Conservation (phyloP, 2,113 vertebrate species). For the Plecturocebus donacophilus region DNA sequence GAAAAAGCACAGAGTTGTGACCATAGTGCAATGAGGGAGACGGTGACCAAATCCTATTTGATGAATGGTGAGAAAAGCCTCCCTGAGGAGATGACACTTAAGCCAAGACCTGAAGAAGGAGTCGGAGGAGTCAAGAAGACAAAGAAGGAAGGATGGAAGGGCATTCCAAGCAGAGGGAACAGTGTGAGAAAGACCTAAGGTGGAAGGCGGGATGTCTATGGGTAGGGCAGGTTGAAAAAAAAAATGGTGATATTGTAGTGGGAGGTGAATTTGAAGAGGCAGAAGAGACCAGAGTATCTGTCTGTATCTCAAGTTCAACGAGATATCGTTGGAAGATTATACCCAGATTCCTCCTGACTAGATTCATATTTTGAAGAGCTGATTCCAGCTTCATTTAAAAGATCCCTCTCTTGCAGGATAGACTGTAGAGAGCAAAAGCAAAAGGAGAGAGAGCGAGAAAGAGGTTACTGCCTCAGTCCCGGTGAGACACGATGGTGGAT, state of each 20-base stretch:
- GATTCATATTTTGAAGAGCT: background rate
- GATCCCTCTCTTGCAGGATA: background rate
- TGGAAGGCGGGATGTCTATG: background rate
- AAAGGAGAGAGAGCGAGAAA: background rate
- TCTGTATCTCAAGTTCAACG: background rate
- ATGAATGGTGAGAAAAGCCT: background rate
- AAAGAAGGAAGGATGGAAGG: background rate
- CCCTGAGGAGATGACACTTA: background rate
- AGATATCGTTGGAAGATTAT: background rate
- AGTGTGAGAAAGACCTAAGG: accelerated
- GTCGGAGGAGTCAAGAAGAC: background rate
- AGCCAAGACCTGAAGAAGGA: background rate
- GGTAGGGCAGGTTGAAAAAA: background rate
- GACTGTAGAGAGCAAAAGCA: background rate
- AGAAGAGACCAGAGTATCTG: background rate
- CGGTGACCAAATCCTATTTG: background rate
- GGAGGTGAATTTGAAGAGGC: background rate
- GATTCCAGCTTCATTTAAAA: background rate
- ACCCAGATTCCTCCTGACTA: background rate
- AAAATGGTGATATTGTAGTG: background rate
- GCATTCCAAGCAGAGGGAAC: background rate
- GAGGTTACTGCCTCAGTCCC: background rate
- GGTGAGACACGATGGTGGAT: background rate
- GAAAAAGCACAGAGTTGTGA: background rate
- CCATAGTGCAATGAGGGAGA: background rate